Evolutionary conservation across 2,797 vertebrate species (phyloP).

Genomic region (Eleutherodactylus coqui): DNA sequence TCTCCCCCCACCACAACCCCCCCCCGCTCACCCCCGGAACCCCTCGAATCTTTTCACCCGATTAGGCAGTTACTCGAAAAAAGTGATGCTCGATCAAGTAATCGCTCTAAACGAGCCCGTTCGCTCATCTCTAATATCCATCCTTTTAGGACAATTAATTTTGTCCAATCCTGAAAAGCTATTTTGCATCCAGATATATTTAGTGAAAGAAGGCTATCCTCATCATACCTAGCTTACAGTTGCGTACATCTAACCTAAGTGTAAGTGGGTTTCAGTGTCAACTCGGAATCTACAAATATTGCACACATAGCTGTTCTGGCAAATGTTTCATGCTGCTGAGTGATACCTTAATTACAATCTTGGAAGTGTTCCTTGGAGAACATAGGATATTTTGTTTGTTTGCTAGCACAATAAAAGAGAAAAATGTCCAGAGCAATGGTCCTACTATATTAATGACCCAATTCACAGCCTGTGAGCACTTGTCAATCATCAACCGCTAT

Average conservation of each 20-base stretch:
- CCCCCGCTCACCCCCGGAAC: too few relatives aligned
- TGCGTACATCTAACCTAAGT: not conserved
- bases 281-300: not conserved
- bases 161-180: too few relatives aligned
- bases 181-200: too few relatives aligned
- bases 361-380: constrained; percentile 43
- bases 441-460: constrained; percentile 20
- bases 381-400: not conserved
- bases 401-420: constrained; percentile 2
- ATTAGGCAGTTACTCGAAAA: too few relatives aligned
- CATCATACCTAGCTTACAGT: not conserved
- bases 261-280: not conserved
- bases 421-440: constrained; percentile 16
- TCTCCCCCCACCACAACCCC: too few relatives aligned
- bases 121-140: too few relatives aligned
- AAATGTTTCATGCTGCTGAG: constrained; percentile 25
- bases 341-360: constrained; percentile 35
- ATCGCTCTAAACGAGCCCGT: too few relatives aligned
- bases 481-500: constrained; percentile 50
- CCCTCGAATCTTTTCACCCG: too few relatives aligned
- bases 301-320: constrained; percentile 6
- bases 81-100: too few relatives aligned
- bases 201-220: not conserved
- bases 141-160: too few relatives aligned
- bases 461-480: constrained; percentile 2